Conservation (phyloP, 2,888 invertebrate genomes). For the Candidula unifasciata region DNA sequence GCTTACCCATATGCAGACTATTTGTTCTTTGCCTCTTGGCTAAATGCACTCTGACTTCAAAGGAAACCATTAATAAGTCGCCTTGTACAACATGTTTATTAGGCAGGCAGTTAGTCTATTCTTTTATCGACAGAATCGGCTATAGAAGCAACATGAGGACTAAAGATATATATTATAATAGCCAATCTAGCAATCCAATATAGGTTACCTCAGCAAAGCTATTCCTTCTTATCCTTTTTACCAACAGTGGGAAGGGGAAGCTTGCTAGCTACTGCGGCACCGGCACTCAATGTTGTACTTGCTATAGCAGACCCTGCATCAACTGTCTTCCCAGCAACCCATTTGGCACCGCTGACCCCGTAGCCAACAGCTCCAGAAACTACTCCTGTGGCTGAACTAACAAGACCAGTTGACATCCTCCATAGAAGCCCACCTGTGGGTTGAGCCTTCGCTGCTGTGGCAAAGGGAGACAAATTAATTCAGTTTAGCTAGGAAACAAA, state of each 20-base stretch:
- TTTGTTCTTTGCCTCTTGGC: too few relatives aligned
- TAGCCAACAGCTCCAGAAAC: constrained; percentile 64
- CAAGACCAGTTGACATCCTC: constrained; percentile 72
- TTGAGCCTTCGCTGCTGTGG: constrained; percentile 11
- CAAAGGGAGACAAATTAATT: too few relatives aligned
- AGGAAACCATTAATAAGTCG: too few relatives aligned
- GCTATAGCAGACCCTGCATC: constrained; percentile 72
- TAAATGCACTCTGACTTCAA: too few relatives aligned
- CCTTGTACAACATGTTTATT: too few relatives aligned
- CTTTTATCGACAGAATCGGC: too few relatives aligned
- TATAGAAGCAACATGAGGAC: too few relatives aligned
- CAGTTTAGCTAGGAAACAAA: too few relatives aligned
- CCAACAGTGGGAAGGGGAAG: constrained; percentile 68
- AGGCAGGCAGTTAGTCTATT: too few relatives aligned
- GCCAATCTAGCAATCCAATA: too few relatives aligned
- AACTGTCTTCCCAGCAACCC: constrained; percentile 75
- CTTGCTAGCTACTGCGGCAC: constrained; percentile 70
- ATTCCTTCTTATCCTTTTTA: constrained; percentile 76
- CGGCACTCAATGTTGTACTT: constrained; percentile 72
- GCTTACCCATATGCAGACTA: too few relatives aligned
- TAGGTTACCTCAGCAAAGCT: constrained; percentile 27
- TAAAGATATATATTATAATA: too few relatives aligned
- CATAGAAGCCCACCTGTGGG: constrained; percentile 65
- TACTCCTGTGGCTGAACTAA: constrained; percentile 63
- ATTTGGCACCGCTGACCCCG: constrained; percentile 74